Base-by-base conservation (phyloP, 2,797 vertebrate species). In the Menidia menidia region DNA sequence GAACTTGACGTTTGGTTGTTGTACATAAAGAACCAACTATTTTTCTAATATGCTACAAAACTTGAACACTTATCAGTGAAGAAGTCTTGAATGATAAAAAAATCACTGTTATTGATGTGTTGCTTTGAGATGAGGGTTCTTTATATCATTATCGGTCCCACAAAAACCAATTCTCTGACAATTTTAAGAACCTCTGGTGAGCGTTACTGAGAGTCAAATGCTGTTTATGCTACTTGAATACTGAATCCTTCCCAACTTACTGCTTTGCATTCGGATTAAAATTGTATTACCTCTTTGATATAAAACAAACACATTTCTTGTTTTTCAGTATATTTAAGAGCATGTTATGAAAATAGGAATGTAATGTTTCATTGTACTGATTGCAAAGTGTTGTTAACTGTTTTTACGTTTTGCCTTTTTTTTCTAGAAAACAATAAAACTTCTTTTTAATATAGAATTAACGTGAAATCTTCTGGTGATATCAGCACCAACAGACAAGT, bases 11-110 rank as follows among this genome's bases (percentile, higher is more conserved):
- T 58, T 85, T 68, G 60, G 10, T 69, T 72, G 67, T 87, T 93
- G 88, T 93, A 94, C 74, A 94, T 90, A 92, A 80, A 89, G 91
- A 94, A 92, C 68, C 53, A 82, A 83, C 91, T 94, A 94, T 94
- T 94, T 94, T 94, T 94, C 77, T 94, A 94, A 90, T 73, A 90
- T 67, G 77, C 85, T 88, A 77, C 88, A 64, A 90, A 87, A 90
- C 87, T 83, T 88, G 77, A 92, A 92, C 81, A 82, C 72, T 84
- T 71, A 59, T 82, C 68, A 59, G 71, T 64, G 71, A 53, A 58
- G 68, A 70, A 64, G 58, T 54, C 43, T 57, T 48, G 77, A 81
- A 79, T 78, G 78, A 69, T 67, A 45, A 62, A 60, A 64, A 59
- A 53, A 82, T 76, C 68, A 64, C 14, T 14, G 77, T 68, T 77